Evolutionary conservation across 2,888 invertebrate species (phyloP).

Genomic region (Eupeodes luniger): DNA sequence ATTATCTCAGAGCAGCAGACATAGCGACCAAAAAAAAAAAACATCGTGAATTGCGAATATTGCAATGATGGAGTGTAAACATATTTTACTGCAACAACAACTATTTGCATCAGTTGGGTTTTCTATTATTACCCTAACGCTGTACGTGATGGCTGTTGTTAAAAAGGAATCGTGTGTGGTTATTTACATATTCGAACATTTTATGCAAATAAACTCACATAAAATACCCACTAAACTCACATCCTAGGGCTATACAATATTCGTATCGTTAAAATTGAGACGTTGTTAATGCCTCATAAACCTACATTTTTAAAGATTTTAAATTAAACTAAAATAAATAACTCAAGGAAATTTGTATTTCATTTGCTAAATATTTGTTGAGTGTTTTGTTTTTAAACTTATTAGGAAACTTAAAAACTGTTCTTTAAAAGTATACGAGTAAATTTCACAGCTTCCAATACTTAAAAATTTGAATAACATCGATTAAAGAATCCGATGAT

Average conservation of each 20-base stretch:
- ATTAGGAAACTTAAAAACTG: too few relatives aligned
- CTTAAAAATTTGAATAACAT: too few relatives aligned
- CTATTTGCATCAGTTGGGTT: conserved; percentile 27
- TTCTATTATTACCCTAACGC: conserved; percentile 11
- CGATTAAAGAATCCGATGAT: too few relatives aligned
- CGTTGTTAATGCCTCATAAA: conserved; percentile 22
- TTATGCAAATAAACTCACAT: conserved; percentile 28
- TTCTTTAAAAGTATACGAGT: too few relatives aligned
- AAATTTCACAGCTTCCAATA: too few relatives aligned
- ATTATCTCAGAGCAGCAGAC: conserved; percentile 29
- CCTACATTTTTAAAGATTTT: background rate
- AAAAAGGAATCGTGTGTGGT: conserved; percentile 12
- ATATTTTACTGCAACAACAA: conserved; percentile 19
- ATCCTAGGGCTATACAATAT: background rate
- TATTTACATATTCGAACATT: conserved; percentile 32
- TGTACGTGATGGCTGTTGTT: conserved; percentile 1
- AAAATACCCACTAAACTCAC: conserved; percentile 3
- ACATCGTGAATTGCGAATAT: conserved; percentile 11
- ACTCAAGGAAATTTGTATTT: background rate
- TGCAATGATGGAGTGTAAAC: conserved; percentile 31
- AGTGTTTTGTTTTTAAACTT: too few relatives aligned
- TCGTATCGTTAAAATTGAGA: conserved; percentile 15
- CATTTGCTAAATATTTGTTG: too few relatives aligned
- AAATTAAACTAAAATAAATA: background rate
- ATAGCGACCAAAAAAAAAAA: conserved; percentile 12